These are phyloP conservation scores for Danio jaintianensis DNA, from an alignment of 2,797 vertebrate species.

Conservation along the genomic window DNA sequence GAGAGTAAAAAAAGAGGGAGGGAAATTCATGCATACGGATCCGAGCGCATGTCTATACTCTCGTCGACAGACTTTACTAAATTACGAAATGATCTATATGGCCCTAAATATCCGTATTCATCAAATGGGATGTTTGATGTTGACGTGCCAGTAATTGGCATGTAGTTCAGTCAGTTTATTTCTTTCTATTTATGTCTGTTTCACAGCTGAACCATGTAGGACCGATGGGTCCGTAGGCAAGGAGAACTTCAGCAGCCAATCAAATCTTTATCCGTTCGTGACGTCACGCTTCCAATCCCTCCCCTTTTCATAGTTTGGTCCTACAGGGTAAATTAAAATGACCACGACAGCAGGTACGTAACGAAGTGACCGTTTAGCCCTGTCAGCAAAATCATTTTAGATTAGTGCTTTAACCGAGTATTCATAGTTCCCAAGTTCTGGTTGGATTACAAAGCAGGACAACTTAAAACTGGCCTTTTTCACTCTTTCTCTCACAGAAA, in stretches of 20 bases:
- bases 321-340: not conserved
- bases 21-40: constrained; percentile 31
- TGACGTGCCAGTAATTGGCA: constrained; percentile 1
- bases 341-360: constrained; percentile 2
- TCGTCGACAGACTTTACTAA: not conserved
- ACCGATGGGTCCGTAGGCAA: constrained; percentile 40
- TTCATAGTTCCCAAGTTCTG: too few relatives aligned
- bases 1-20: constrained; percentile 52
- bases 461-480: too few relatives aligned
- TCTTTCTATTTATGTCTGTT: constrained; percentile 44
- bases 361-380: not conserved
- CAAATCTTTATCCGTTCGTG: constrained; percentile 48
- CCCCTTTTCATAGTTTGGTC: not conserved
- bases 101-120: constrained; percentile 19
- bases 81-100: not conserved
- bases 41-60: constrained; percentile 3
- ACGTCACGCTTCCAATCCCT: constrained; percentile 11
- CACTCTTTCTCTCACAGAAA: too few relatives aligned
- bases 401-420: too few relatives aligned
- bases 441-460: too few relatives aligned
- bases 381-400: constrained; percentile 1
- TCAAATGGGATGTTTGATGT: constrained; percentile 8
- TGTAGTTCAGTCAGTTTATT: constrained; percentile 16
- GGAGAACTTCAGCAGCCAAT: constrained; percentile 68
- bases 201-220: constrained; percentile 40